These are phyloP conservation scores for Caenorhabditis plicata DNA, from an alignment of 2,888 invertebrate genomes.

Conservation along the genomic window DNA sequence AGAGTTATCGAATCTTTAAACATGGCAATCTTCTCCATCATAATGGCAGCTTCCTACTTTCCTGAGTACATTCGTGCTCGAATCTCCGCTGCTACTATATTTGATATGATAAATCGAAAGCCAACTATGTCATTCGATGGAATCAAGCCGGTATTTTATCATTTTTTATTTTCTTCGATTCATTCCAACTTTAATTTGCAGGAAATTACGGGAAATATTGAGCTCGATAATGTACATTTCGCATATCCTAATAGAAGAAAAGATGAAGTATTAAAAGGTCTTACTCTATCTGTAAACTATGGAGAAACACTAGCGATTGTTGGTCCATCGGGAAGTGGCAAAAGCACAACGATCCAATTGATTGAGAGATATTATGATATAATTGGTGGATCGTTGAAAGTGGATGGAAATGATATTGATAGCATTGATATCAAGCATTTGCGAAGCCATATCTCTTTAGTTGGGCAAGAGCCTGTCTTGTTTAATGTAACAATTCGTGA, in stretches of 20 bases:
- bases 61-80: constrained; percentile 68
- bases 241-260: constrained; percentile 79
- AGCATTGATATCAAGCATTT: constrained; percentile 42
- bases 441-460: constrained; percentile 61
- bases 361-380: constrained; percentile 67
- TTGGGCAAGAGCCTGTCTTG: constrained; percentile 67
- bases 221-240: constrained; percentile 76
- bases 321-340: constrained; percentile 68
- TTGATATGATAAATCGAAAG: constrained; percentile 57
- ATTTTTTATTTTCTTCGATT: too few relatives aligned
- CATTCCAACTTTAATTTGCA: constrained; percentile 10
- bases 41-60: constrained; percentile 67
- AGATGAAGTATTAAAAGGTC: constrained; percentile 66
- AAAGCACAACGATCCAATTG: constrained; percentile 67
- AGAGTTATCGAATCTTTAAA: constrained; percentile 71
- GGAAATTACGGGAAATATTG: constrained; percentile 72
- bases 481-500: constrained; percentile 66
- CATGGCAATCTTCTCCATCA: constrained; percentile 68
- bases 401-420: constrained; percentile 63
- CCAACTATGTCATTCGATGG: constrained; percentile 67
- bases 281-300: constrained; percentile 43
- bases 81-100: constrained; percentile 64
- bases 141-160: constrained; percentile 58
- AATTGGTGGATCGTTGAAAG: constrained; percentile 59
- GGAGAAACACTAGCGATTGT: constrained; percentile 68